Evolutionary conservation across 92 coral and sea anemone species (phyloP).

Genomic region (Epizoanthus scotinus): DNA sequence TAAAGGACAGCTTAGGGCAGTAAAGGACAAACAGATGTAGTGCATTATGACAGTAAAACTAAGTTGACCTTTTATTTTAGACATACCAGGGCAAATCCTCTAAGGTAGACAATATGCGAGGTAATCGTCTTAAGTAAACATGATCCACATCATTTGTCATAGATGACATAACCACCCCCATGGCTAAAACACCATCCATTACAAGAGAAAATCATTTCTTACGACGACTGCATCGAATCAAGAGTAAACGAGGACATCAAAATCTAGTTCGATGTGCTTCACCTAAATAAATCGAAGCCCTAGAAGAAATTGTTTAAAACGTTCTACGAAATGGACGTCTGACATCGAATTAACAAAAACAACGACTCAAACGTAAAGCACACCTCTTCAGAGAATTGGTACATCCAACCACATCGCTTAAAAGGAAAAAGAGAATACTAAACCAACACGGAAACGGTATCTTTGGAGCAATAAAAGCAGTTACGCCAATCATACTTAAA

Average conservation of each 20-base stretch:
- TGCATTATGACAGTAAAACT: neutral
- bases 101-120: too few species aligned
- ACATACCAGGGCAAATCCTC: neutral
- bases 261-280: neutral
- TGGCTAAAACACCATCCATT: neutral
- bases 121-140: too few species aligned
- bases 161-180: neutral
- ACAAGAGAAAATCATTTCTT: conserved; percentile 14
- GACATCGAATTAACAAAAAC: neutral
- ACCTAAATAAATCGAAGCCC: conserved; percentile 3
- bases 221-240: neutral
- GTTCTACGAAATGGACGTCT: neutral
- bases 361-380: conserved; percentile 2
- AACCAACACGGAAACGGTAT: conserved; percentile 7
- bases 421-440: conserved; percentile 1
- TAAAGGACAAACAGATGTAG: neutral
- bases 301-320: conserved; percentile 16
- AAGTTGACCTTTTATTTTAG: neutral
- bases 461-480: neutral
- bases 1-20: neutral
- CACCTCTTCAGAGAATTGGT: conserved; percentile 6
- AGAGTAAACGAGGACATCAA: neutral
- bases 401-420: neutral
- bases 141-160: too few species aligned
- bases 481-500: neutral